A percentile compares a stretch with the other conserved stretches of the same genome.
phyloP scores from a whole-genome alignment of 2,888 invertebrate genomes.

The Amaurobius ferox region DNA sequence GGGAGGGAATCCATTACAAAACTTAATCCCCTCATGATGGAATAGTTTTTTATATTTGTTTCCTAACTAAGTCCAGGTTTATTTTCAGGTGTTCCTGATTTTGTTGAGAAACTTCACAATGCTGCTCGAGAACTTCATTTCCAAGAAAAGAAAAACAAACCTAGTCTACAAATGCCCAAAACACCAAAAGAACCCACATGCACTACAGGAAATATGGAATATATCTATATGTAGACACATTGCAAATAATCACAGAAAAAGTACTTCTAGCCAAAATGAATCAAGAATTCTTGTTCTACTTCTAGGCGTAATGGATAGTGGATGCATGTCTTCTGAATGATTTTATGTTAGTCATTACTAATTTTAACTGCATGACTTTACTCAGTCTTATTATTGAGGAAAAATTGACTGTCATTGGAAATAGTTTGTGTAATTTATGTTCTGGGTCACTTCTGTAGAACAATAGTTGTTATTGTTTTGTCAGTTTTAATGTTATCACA shows the following conservation, averaged over 20 bases:
- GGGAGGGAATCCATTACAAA: no score
- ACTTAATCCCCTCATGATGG: no score
- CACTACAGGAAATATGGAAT: constrained; percentile 39
- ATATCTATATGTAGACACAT: constrained; percentile 38
- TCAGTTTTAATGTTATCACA: no score
- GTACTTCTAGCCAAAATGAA: not conserved
- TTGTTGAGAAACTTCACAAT: constrained; percentile 77
- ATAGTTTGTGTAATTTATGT: no score
- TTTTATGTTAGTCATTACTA: no score
- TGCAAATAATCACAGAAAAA: not conserved
- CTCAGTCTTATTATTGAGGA: no score
- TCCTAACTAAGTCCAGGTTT: no score
- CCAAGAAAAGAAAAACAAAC: constrained; percentile 30
- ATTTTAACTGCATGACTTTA: no score
- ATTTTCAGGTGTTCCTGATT: constrained; percentile 78
- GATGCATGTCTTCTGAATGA: not conserved
- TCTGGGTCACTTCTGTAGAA: no score
- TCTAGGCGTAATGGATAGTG: not conserved
- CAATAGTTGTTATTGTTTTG: no score
- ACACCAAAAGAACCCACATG: constrained; percentile 29
- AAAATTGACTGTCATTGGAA: no score
- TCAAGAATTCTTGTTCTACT: not conserved
- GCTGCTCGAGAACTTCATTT: constrained; percentile 75
- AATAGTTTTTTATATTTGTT: no score
- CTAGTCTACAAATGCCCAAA: constrained; percentile 28